Evolutionary conservation across 2,113 vertebrate species (phyloP).

Genomic region (Chaenogobius annularis): DNA sequence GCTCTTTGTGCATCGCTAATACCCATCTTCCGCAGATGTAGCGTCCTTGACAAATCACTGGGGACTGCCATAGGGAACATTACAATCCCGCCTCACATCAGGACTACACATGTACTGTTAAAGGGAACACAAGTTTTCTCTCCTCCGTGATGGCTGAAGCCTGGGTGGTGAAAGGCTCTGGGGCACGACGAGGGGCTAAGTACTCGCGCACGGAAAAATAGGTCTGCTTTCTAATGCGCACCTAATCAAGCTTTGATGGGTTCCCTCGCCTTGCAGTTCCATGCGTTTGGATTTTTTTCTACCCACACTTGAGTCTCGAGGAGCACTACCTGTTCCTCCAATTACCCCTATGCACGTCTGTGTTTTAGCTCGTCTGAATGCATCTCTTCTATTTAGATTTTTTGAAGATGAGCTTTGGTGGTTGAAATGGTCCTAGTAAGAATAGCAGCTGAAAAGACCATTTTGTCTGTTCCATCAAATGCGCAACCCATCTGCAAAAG

Average conservation of each 20-base stretch:
- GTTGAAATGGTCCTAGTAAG: constrained; percentile 17
- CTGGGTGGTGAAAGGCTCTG: constrained; percentile 32
- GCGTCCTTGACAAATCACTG: constrained; percentile 58
- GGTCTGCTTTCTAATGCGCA: constrained; percentile 53
- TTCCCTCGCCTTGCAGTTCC: constrained; percentile 39
- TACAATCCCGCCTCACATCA: constrained; percentile 35
- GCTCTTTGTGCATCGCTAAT: constrained; percentile 71
- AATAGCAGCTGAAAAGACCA: neutral
- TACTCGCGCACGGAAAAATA: constrained; percentile 43
- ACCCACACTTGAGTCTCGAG: constrained; percentile 10
- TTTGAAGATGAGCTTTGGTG: constrained; percentile 33
- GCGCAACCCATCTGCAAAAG: neutral
- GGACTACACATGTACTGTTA: constrained; percentile 63
- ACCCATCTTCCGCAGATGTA: constrained; percentile 53
- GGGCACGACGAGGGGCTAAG: constrained; percentile 55
- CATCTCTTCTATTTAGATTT: constrained; percentile 22
- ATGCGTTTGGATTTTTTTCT: constrained; percentile 8
- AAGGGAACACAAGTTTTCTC: constrained; percentile 66
- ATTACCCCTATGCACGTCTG: constrained; percentile 62
- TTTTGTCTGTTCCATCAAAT: neutral
- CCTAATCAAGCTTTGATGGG: constrained; percentile 70
- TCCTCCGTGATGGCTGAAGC: constrained; percentile 27
- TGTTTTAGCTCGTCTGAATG: constrained; percentile 61
- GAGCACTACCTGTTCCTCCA: constrained; percentile 43
- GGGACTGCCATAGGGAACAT: constrained; percentile 54